Evolutionary conservation across 2,113 vertebrate species (phyloP).

Genomic region (Neoarius graeffei): DNA sequence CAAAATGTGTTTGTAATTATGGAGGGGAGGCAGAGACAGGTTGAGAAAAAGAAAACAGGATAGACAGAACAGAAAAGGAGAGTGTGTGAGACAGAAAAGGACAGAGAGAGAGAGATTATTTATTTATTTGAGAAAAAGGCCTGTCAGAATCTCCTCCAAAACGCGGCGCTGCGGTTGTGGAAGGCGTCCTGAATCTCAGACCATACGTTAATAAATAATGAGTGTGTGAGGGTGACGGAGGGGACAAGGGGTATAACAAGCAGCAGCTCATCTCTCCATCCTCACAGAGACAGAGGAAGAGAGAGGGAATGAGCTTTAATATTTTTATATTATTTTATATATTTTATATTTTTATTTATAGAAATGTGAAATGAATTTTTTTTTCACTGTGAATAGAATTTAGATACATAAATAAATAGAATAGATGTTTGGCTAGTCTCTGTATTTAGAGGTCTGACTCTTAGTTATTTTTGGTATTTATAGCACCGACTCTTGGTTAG

Average conservation of each 20-base stretch:
- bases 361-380: not conserved
- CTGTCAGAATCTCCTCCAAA: slow-evolving; percentile 64
- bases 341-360: not conserved
- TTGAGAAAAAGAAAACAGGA: not conserved
- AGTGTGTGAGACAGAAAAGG: slow-evolving; percentile 28
- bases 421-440: not conserved
- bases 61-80: not conserved
- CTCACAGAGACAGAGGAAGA: slow-evolving; percentile 31
- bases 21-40: slow-evolving; percentile 17
- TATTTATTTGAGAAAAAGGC: slow-evolving; percentile 59
- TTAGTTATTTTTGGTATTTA: no score
- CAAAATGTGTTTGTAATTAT: slow-evolving; percentile 59
- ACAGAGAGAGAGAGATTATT: slow-evolving; percentile 48
- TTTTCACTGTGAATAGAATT: not conserved
- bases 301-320: not conserved
- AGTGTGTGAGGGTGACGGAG: slow-evolving; percentile 68
- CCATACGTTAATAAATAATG: slow-evolving; percentile 72
- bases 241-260: slow-evolving; percentile 69
- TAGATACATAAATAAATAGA: not conserved
- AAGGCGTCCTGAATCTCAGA: slow-evolving; percentile 61
- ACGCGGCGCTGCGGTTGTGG: slow-evolving; percentile 53
- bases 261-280: slow-evolving; percentile 58
- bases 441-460: no score
- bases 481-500: no score
- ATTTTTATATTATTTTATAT: not conserved